Evolutionary conservation across 2,113 vertebrate genomes (phyloP).

Genomic region (Enhydra lutris): DNA sequence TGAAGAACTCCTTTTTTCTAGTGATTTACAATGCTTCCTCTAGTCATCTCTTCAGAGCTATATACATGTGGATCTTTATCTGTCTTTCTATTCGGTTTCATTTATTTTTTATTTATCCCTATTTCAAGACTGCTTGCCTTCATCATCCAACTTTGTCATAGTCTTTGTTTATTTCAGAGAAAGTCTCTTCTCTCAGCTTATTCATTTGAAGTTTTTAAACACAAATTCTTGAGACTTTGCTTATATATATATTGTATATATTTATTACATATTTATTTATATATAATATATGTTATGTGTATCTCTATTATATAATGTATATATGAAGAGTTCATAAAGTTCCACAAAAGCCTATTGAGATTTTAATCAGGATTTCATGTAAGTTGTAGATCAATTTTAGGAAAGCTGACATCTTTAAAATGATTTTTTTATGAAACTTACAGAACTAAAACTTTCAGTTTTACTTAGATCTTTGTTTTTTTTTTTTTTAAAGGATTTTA

Average conservation of each 20-base stretch:
- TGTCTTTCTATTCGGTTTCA: background rate
- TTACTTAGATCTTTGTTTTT: background rate
- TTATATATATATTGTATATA: background rate
- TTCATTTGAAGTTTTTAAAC: background rate
- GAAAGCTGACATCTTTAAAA: background rate
- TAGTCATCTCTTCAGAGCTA: background rate
- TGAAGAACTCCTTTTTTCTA: background rate
- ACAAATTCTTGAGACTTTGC: background rate
- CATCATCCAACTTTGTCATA: background rate
- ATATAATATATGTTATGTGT: background rate
- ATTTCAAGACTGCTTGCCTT: background rate
- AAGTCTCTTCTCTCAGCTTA: background rate
- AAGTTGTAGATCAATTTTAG: background rate
- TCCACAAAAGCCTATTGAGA: background rate
- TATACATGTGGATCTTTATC: background rate
- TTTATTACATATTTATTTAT: background rate
- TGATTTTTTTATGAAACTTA: background rate
- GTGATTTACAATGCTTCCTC: background rate
- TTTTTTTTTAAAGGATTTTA: background rate
- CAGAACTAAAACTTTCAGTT: background rate
- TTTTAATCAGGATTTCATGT: background rate
- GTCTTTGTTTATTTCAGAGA: background rate
- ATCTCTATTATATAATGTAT: background rate
- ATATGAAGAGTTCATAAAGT: background rate
- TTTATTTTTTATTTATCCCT: background rate